Conservation (phyloP, 2,113 vertebrate species). For the Cacatua alba region DNA sequence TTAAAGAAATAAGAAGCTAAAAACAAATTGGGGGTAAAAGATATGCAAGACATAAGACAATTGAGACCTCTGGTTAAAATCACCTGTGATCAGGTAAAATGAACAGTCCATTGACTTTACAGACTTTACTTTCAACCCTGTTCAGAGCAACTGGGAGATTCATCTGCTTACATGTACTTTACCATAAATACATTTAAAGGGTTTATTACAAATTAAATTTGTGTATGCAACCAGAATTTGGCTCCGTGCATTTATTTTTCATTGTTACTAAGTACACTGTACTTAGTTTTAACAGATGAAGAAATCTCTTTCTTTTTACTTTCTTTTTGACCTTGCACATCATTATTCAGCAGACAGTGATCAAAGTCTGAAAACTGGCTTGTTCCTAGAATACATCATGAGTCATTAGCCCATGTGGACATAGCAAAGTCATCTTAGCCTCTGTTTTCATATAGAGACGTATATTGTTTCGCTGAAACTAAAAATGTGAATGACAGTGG, state of each 20-base stretch:
- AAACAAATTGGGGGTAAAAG: background rate
- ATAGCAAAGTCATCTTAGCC: background rate
- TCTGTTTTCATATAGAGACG: constrained; percentile 27
- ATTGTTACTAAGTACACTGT: background rate
- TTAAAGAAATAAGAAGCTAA: background rate
- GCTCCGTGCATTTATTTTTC: background rate
- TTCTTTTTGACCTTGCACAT: background rate
- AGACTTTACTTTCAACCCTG: background rate
- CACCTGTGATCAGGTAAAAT: background rate
- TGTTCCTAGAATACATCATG: background rate
- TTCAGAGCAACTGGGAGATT: background rate
- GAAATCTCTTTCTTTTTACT: background rate
- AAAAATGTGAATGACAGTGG: background rate
- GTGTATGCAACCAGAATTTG: background rate
- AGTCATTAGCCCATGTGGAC: background rate
- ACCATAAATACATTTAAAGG: background rate
- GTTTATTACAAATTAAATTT: background rate
- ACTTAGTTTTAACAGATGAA: background rate
- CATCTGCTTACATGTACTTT: background rate
- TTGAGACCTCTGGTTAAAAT: background rate
- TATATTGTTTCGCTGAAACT: background rate
- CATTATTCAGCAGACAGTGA: background rate
- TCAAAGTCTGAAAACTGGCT: background rate
- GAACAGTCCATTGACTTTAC: background rate
- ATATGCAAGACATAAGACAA: background rate